Percentiles rank a stretch among this genome's conserved stretches.
Conservation (phyloP, 2,888 invertebrate species). For the Leptarthrus brevirostris region DNA sequence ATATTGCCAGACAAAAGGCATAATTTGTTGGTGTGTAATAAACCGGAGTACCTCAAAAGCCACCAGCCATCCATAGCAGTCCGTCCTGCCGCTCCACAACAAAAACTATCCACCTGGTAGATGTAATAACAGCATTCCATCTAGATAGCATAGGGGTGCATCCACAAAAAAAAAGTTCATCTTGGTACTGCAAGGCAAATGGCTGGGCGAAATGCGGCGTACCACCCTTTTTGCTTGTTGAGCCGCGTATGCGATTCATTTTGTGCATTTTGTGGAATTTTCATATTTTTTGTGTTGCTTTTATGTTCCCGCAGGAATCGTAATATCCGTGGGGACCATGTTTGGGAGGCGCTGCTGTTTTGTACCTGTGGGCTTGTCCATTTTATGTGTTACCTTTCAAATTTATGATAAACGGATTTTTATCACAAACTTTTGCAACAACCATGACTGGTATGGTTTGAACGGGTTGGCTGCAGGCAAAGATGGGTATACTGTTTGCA, state of each 20-base stretch:
- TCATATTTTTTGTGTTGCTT: neutral
- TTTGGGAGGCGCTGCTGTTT: neutral
- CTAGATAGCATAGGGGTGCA: too few species aligned
- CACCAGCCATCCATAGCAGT: neutral
- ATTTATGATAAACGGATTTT: slow-evolving; percentile 46
- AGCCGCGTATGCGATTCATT: neutral
- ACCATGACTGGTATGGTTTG: neutral
- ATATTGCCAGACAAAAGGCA: too few species aligned
- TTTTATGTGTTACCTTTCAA: slow-evolving; percentile 12
- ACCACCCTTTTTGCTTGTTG: neutral
- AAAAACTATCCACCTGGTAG: neutral
- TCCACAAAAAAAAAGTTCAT: neutral
- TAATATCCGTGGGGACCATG: neutral
- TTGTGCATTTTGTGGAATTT: neutral
- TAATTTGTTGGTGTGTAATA: neutral
- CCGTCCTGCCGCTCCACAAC: neutral
- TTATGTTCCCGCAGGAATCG: neutral
- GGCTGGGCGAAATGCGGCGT: neutral
- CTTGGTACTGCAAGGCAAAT: neutral
- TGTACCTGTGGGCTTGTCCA: slow-evolving; percentile 14
- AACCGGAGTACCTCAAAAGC: neutral
- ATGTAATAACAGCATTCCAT: neutral
- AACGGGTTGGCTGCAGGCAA: neutral
- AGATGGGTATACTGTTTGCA: neutral
- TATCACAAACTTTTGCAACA: slow-evolving; percentile 28